Conservation (phyloP, 1,140 invertebrate genomes). For the Orchestia grillus region DNA sequence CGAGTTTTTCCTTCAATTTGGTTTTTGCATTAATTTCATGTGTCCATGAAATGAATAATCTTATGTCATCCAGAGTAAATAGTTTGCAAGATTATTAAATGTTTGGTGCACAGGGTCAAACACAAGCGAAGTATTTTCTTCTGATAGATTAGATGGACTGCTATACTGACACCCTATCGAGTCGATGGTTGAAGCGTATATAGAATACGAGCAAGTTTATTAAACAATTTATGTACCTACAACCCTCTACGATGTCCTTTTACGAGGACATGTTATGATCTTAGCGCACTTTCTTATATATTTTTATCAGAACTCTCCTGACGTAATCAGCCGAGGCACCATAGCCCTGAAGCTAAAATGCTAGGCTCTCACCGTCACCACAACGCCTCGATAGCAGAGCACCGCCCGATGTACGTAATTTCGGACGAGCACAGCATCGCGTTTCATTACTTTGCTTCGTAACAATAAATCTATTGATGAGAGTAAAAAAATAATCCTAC, state of each 20-base stretch:
- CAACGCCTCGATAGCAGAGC: not conserved
- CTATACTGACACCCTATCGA: not conserved
- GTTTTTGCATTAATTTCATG: not conserved
- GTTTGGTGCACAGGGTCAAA: not conserved
- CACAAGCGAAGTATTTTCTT: not conserved
- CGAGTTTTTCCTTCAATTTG: not conserved
- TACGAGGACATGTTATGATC: not conserved
- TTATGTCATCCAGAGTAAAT: not conserved
- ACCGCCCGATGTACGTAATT: not conserved
- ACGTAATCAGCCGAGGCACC: not conserved
- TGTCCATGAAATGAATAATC: not conserved
- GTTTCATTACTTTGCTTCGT: not conserved
- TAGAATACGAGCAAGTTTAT: not conserved
- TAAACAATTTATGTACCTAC: not conserved
- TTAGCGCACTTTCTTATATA: not conserved
- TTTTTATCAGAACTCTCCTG: not conserved
- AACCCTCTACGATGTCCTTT: not conserved
- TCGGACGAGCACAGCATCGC: not conserved
- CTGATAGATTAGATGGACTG: not conserved
- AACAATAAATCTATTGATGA: not conserved
- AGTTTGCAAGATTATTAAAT: not conserved
- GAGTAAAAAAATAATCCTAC: not conserved
- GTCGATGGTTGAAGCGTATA: not conserved
- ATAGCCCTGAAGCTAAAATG: not conserved
- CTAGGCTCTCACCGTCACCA: not conserved